Evolutionary conservation across 2,888 invertebrate genomes (phyloP).

Genomic region (Aromia moschata): DNA sequence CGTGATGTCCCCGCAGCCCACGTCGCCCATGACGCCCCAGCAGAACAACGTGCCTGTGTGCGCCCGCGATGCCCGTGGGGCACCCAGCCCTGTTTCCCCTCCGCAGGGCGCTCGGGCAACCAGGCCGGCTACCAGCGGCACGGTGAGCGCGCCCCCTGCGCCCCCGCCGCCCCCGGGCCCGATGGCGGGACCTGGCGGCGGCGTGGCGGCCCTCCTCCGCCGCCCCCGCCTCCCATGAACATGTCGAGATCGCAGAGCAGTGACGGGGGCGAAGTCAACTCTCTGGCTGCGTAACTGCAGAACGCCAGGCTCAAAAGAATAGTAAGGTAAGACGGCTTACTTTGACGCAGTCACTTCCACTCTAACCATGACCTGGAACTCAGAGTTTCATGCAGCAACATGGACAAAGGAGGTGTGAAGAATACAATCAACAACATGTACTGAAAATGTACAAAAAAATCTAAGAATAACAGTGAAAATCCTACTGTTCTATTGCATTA

Average conservation of each 20-base stretch:
- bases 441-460: no score
- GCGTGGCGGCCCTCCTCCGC: constrained; percentile 62
- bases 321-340: constrained; percentile 72
- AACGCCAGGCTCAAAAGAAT: constrained; percentile 82
- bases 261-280: constrained; percentile 74
- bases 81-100: constrained; percentile 58
- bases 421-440: no score
- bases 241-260: constrained; percentile 67
- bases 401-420: no score
- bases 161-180: constrained; percentile 63
- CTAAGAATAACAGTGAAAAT: no score
- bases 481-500: no score
- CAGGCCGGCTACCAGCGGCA: constrained; percentile 65
- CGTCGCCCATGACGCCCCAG: constrained; percentile 64
- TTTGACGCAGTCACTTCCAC: no score
- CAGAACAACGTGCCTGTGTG: constrained; percentile 63
- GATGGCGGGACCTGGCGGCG: constrained; percentile 31
- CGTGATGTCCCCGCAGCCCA: constrained; percentile 66
- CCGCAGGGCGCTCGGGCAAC: constrained; percentile 44
- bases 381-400: no score
- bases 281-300: constrained; percentile 87
- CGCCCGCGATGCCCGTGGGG: constrained; percentile 47
- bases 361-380: no score
- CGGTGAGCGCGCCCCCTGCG: constrained; percentile 64
- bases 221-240: constrained; percentile 64